A percentile compares a stretch with the other conserved stretches of the same genome.
These are phyloP conservation scores for Heterotis niloticus DNA, from an alignment of 2,113 vertebrate genomes.

Conservation along the genomic window DNA sequence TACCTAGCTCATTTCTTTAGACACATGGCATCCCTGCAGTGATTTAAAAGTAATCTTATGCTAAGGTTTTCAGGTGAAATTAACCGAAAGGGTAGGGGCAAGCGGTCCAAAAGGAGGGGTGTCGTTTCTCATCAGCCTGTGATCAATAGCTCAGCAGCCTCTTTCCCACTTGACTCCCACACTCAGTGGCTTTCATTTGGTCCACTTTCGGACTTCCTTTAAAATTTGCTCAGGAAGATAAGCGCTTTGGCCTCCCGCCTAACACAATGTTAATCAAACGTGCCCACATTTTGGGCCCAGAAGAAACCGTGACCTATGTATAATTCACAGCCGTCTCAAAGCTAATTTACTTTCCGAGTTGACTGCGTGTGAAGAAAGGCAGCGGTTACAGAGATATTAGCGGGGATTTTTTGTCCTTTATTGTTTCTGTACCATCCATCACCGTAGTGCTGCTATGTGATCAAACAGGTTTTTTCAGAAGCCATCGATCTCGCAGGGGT, in stretches of 20 bases:
- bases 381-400: conserved; percentile 39
- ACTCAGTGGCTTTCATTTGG: background rate
- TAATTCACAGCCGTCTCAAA: conserved; percentile 24
- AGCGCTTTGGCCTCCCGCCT: background rate
- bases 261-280: conserved; percentile 31
- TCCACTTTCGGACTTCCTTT: conserved; percentile 5
- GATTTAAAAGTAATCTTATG: conserved; percentile 3
- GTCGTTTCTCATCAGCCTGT: conserved; percentile 5
- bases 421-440: conserved; percentile 24
- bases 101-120: background rate
- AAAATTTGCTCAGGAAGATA: conserved; percentile 16
- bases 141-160: background rate
- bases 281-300: conserved; percentile 20
- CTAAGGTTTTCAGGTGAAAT: background rate
- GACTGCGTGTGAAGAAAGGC: conserved; percentile 30
- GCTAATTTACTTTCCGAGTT: conserved; percentile 39
- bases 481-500: background rate
- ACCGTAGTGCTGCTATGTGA: conserved; percentile 31
- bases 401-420: background rate
- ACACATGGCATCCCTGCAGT: background rate
- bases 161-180: background rate
- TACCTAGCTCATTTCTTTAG: background rate
- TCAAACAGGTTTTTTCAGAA: conserved; percentile 18
- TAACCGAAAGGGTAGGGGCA: conserved; percentile 13
- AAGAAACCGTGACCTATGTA: conserved; percentile 31